These are phyloP conservation scores for Passer domesticus DNA, from an alignment of 2,113 vertebrate genomes.

Conservation along the genomic window DNA sequence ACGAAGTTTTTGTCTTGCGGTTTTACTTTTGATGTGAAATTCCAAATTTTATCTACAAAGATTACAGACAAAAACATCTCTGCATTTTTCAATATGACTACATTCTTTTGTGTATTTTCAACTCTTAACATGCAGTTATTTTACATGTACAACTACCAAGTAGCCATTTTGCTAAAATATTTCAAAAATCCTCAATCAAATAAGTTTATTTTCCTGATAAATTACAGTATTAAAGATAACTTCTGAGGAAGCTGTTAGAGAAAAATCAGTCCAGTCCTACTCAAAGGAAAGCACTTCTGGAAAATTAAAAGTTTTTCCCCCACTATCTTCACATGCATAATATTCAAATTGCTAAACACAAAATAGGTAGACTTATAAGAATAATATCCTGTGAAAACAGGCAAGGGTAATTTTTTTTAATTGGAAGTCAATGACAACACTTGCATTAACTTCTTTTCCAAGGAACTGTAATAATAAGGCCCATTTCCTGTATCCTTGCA, in stretches of 20 bases:
- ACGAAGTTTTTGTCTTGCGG: not conserved
- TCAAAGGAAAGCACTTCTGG: not conserved
- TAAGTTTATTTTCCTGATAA: not conserved
- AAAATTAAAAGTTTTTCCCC: not conserved
- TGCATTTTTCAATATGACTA: not conserved
- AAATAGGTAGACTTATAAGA: not conserved
- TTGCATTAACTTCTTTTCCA: not conserved
- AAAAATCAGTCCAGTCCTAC: not conserved
- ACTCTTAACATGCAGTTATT: not conserved
- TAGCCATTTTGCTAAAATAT: not conserved
- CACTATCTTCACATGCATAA: not conserved
- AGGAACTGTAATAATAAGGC: not conserved
- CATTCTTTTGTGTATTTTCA: not conserved
- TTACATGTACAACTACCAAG: not conserved
- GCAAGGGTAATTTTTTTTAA: not conserved
- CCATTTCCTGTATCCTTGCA: not conserved
- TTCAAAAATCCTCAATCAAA: not conserved
- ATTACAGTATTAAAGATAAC: not conserved
- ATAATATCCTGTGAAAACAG: not conserved
- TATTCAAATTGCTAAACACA: not conserved
- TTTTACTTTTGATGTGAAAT: not conserved
- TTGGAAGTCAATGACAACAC: not conserved
- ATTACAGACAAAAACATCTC: not conserved
- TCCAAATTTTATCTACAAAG: not conserved
- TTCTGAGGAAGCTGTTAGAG: not conserved